phyloP scores from a whole-genome alignment of 2,888 invertebrate species.

The Dynastes hyllus region DNA sequence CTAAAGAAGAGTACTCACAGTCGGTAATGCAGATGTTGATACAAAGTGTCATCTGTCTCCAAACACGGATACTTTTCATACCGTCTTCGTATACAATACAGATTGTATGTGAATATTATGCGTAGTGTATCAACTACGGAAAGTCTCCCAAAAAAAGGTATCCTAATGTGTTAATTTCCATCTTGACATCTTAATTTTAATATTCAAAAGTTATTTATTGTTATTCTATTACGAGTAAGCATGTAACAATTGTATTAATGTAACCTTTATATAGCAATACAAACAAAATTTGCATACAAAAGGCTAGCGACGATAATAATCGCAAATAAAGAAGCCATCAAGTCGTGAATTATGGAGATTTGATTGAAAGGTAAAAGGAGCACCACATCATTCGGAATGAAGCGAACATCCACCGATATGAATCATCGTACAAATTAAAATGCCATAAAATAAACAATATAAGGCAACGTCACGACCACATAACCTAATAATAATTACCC shows the following conservation, averaged over 20 bases:
- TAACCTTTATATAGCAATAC: neutral
- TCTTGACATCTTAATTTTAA: too few relatives aligned
- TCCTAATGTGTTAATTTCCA: too few relatives aligned
- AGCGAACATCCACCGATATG: slow-evolving; percentile 37
- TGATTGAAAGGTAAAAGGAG: slow-evolving; percentile 46
- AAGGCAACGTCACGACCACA: slow-evolving; percentile 61
- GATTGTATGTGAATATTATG: too few relatives aligned
- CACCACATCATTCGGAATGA: neutral
- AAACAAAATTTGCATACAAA: slow-evolving; percentile 8
- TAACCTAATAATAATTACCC: slow-evolving; percentile 71
- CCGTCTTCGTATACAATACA: too few relatives aligned
- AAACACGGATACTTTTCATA: too few relatives aligned
- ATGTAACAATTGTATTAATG: neutral
- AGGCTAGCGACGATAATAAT: neutral
- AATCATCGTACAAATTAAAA: slow-evolving; percentile 56
- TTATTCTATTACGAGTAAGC: neutral
- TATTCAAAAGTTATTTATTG: too few relatives aligned
- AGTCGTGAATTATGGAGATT: slow-evolving; percentile 26
- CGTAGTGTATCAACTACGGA: too few relatives aligned
- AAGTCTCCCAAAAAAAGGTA: too few relatives aligned
- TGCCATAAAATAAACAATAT: slow-evolving; percentile 64
- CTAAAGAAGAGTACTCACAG: too few relatives aligned
- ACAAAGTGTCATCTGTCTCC: too few relatives aligned
- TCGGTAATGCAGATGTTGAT: too few relatives aligned
- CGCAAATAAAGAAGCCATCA: slow-evolving; percentile 18